Percentiles rank a stretch among this genome's conserved stretches.
Evolutionary conservation across 1,140 invertebrate species (phyloP).

Genomic region (Drosophila tropicalis): DNA sequence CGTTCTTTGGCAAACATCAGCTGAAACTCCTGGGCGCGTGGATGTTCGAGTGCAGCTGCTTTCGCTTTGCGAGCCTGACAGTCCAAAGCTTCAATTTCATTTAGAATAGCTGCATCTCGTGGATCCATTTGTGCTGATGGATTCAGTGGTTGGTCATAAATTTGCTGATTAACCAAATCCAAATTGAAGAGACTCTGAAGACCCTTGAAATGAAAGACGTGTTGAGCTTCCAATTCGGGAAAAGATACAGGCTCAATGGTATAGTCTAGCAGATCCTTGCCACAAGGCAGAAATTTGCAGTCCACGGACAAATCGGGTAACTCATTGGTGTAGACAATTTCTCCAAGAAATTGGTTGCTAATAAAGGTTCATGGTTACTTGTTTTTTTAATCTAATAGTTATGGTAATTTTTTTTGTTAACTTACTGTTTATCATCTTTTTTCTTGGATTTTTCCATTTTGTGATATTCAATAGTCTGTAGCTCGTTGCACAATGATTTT

Average conservation of each 20-base stretch:
- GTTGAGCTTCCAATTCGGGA: conserved; percentile 21
- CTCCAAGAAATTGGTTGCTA: conserved; percentile 38
- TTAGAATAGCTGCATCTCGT: conserved; percentile 31
- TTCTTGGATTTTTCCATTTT: conserved; percentile 16
- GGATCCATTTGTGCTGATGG: conserved; percentile 16
- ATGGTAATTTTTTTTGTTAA: neutral
- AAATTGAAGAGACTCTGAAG: conserved; percentile 44
- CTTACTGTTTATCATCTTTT: conserved; percentile 35
- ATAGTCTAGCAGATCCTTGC: conserved; percentile 38
- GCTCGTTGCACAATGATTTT: neutral
- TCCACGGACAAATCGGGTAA: conserved; percentile 29
- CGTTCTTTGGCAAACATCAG: conserved; percentile 42
- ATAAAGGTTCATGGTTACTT: too few relatives aligned
- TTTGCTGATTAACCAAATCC: conserved; percentile 36
- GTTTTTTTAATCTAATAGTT: too few relatives aligned
- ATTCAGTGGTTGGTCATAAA: conserved; percentile 7
- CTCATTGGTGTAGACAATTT: conserved; percentile 36
- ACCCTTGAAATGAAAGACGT: conserved; percentile 29
- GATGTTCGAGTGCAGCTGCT: neutral
- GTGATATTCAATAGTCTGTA: neutral
- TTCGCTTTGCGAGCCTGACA: conserved; percentile 3
- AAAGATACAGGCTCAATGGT: conserved; percentile 26
- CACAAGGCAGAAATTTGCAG: conserved; percentile 48
- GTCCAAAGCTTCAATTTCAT: conserved; percentile 34
- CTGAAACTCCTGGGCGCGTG: conserved; percentile 35